A percentile compares a stretch with the other conserved stretches of the same genome.
These are phyloP conservation scores for Latrodectus elegans DNA, from an alignment of 2,888 invertebrate genomes.

Conservation along the genomic window DNA sequence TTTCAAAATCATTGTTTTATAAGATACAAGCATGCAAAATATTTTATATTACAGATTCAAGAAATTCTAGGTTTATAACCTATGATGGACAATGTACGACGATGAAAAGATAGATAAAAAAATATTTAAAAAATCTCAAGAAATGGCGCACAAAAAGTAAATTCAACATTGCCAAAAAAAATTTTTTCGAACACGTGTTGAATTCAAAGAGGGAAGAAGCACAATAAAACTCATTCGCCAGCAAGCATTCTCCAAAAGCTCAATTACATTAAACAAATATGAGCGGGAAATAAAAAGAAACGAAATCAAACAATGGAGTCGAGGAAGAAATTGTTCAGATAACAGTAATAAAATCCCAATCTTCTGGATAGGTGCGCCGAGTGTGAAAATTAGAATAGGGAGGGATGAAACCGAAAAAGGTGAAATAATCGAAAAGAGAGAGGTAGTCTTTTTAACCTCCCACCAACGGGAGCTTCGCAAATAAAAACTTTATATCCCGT, in stretches of 20 bases:
- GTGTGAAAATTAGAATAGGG: conserved; percentile 10
- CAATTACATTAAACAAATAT: conserved; percentile 40
- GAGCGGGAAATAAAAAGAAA: conserved; percentile 2
- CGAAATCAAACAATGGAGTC: conserved; percentile 41
- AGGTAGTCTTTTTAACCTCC: conserved; percentile 64
- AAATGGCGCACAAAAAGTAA: too few species aligned
- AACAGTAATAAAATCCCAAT: conserved; percentile 66
- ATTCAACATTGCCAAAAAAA: too few species aligned
- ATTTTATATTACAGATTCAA: too few species aligned
- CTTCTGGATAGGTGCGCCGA: conserved; percentile 26
- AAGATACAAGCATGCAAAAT: too few species aligned
- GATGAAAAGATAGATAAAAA: too few species aligned
- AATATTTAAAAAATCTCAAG: too few species aligned
- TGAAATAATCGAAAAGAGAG: conserved; percentile 24
- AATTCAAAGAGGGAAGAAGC: too few species aligned
- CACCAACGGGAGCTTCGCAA: conserved; percentile 50
- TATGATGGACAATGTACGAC: too few species aligned
- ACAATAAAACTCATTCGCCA: too few species aligned
- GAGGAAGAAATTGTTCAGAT: conserved; percentile 62
- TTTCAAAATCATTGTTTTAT: too few species aligned
- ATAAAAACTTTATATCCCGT: conserved; percentile 69
- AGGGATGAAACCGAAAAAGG: conserved; percentile 17
- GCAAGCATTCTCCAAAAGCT: background rate
- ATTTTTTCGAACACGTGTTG: too few species aligned
- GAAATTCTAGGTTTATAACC: too few species aligned